These are phyloP conservation scores for Troglohyphantes excavatus DNA, from an alignment of 2,888 invertebrate species.

Conservation along the genomic window DNA sequence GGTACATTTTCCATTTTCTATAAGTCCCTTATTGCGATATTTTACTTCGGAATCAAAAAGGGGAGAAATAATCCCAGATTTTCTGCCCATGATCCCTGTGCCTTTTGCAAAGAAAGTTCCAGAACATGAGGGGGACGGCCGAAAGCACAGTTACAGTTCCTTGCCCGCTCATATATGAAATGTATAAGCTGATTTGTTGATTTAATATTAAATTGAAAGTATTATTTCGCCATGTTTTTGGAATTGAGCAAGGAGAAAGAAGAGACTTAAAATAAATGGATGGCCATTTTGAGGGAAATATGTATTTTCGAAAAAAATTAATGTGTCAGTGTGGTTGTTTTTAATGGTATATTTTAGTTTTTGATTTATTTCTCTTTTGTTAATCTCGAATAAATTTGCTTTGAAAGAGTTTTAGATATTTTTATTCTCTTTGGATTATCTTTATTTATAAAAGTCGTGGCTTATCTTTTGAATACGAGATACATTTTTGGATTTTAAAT, in stretches of 20 bases:
- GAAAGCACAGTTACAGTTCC: not conserved
- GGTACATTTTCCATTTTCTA: slow-evolving; percentile 39
- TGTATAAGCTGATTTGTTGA: slow-evolving; percentile 59
- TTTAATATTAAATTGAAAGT: slow-evolving; percentile 48
- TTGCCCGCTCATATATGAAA: not conserved
- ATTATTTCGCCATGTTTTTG: slow-evolving; percentile 28
- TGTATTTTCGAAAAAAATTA: slow-evolving; percentile 5
- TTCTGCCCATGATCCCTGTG: not conserved
- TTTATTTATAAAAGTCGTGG: no score
- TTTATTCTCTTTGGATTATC: no score
- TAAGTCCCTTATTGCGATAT: slow-evolving; percentile 55
- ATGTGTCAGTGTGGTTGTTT: not conserved
- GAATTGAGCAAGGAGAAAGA: slow-evolving; percentile 21
- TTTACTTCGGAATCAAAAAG: slow-evolving; percentile 45
- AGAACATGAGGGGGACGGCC: not conserved
- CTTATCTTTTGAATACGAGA: no score
- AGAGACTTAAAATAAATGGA: slow-evolving; percentile 23
- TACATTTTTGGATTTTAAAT: no score
- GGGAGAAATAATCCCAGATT: slow-evolving; percentile 43
- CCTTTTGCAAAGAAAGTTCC: slow-evolving; percentile 5
- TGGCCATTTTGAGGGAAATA: slow-evolving; percentile 38
- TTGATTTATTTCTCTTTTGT: not conserved
- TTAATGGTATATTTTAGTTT: not conserved
- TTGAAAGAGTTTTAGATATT: not conserved
- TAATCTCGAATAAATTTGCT: slow-evolving; percentile 2